Evolutionary conservation across 2,797 vertebrate genomes (phyloP), one percentile per base, ranked within the genome.

Genomic region (Sarcoramphus papa): DNA sequence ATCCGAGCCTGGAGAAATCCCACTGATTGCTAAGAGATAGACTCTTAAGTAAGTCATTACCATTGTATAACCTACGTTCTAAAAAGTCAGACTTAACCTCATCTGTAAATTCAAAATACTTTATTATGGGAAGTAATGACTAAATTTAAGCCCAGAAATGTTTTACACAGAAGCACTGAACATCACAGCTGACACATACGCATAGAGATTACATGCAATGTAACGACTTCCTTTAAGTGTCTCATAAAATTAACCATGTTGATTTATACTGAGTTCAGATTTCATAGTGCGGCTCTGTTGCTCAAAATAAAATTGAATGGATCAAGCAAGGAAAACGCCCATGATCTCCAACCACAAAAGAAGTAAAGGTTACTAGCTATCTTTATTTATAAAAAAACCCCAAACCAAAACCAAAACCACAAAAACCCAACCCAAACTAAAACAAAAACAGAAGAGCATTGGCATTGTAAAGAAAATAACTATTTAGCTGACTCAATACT

Each of bases 341-440:
- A 21, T 65, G 43, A 76, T 77, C 7, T 77, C 21, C 15, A 86
- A 19, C 10, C 7, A 14, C 33, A 88, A 67, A 79, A 77, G 4
- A 82, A 51, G 5, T 4, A 53, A 73, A 70, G 33, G 1, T 23
- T 77, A 45, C 17, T 35, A 56, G 5, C 6, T 79, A 23, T 14
- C 43, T 73, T 91, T 63, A 63, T 69, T 73, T 31, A 22, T 37
- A 37, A 37, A 47, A 40, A 23, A 4, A 69, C 45, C 14, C 0
- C 2, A 5, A n/a, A 23, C 8, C 2, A 12, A 35, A 27, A 57
- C 4, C 2, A 24, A 68, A 40, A 6, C 9, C 11, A 48, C 8
- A 28, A 65, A 31, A 16, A 1, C 0, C 2, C 16, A 14, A 24
- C 4, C 1, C 3, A 25, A 53, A 24, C 3, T 6, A 35, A 62